Percentiles rank a stretch among this genome's conserved stretches.
Evolutionary conservation across 1,140 invertebrate genomes (phyloP).

Genomic region (Aradophagus sp.): DNA sequence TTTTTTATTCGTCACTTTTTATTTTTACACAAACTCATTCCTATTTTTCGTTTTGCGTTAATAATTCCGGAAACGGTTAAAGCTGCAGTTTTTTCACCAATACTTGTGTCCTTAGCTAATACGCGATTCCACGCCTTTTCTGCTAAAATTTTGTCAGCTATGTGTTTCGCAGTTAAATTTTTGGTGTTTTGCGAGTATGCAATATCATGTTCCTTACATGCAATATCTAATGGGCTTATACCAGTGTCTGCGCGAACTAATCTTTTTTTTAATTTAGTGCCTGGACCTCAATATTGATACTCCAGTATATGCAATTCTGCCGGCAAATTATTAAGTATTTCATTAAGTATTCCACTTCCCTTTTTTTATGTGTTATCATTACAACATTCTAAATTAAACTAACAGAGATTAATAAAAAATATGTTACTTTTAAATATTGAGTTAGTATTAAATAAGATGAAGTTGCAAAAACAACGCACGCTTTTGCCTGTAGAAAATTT

Average conservation of each 20-base stretch:
- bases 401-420: too few relatives aligned
- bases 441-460: too few relatives aligned
- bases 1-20: constrained; percentile 5
- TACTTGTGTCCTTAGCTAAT: constrained; percentile 63
- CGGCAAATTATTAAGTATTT: constrained; percentile 68
- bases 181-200: constrained; percentile 51
- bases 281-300: constrained; percentile 72
- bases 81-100: constrained; percentile 63
- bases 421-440: too few relatives aligned
- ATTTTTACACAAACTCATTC: constrained; percentile 57
- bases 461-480: too few relatives aligned
- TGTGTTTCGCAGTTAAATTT: constrained; percentile 62
- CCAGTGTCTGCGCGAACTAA: constrained; percentile 67
- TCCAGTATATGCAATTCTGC: constrained; percentile 72
- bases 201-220: constrained; percentile 67
- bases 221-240: constrained; percentile 71
- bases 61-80: constrained; percentile 61
- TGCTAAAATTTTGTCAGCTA: constrained; percentile 66
- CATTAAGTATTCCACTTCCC: too few relatives aligned
- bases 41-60: constrained; percentile 63
- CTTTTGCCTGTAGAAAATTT: too few relatives aligned
- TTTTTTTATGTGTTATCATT: too few relatives aligned
- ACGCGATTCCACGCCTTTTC: constrained; percentile 66
- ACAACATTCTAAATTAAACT: too few relatives aligned
- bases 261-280: constrained; percentile 71